Conservation (phyloP, 2,113 vertebrate genomes). For the Dipodomys spectabilis region DNA sequence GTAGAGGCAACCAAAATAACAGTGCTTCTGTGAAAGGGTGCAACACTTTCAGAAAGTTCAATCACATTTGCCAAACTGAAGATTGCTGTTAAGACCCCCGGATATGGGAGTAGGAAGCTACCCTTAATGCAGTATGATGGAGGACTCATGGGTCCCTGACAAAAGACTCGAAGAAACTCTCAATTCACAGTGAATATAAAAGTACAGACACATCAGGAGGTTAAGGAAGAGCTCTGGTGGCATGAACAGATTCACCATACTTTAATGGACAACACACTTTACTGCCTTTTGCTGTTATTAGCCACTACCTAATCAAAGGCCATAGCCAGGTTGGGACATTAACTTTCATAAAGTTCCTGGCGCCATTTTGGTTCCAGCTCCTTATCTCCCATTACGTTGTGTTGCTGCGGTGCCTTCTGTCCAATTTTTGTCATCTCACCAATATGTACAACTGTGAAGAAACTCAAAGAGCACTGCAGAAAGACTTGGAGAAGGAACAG, state of each 20-base stretch:
- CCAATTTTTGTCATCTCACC: background rate
- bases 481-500: background rate
- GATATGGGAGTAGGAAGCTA: background rate
- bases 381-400: background rate
- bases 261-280: background rate
- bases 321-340: background rate
- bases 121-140: background rate
- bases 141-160: background rate
- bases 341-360: background rate
- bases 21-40: slow-evolving; percentile 24
- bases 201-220: background rate
- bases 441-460: background rate
- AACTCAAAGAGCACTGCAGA: background rate
- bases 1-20: slow-evolving; percentile 64
- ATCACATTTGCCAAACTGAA: too few species aligned
- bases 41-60: background rate
- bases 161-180: background rate
- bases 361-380: background rate
- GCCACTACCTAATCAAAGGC: background rate
- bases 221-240: background rate
- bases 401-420: background rate
- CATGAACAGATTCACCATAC: background rate
- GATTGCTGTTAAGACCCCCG: too few species aligned
- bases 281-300: background rate
- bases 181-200: background rate